phyloP scores from a whole-genome alignment of 2,113 vertebrate genomes.

The Isichthys henryi region DNA sequence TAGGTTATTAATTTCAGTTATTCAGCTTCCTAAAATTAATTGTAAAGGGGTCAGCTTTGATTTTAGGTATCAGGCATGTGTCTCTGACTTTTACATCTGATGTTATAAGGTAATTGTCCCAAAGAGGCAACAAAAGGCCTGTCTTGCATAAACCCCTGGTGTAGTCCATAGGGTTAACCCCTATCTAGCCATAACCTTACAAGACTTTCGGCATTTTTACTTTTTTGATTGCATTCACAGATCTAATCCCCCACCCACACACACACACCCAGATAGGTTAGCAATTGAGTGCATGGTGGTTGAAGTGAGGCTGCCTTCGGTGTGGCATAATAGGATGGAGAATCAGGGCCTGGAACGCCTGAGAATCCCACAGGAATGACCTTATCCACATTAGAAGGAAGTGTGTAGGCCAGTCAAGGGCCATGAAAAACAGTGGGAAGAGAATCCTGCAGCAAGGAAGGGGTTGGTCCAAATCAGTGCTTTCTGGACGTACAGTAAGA shows the following conservation, averaged over 20 bases:
- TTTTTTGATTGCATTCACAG: too few relatives aligned
- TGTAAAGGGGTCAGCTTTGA: too few relatives aligned
- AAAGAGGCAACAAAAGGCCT: too few relatives aligned
- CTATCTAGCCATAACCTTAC: too few relatives aligned
- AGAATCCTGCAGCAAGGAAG: neutral
- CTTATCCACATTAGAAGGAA: neutral
- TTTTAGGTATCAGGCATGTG: too few relatives aligned
- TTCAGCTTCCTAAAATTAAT: too few relatives aligned
- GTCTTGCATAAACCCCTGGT: too few relatives aligned
- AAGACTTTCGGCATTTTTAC: too few relatives aligned
- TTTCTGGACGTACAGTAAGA: neutral
- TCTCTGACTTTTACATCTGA: too few relatives aligned
- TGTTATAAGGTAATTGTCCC: too few relatives aligned
- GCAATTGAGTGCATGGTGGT: neutral
- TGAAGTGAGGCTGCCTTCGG: neutral
- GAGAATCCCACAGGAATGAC: neutral
- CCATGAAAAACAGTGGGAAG: neutral
- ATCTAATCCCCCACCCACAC: neutral
- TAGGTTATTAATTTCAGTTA: too few relatives aligned
- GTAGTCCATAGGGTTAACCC: too few relatives aligned
- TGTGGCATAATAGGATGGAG: neutral
- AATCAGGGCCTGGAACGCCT: neutral
- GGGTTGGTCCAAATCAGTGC: neutral
- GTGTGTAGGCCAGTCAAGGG: neutral
- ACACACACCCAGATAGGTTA: neutral